Evolutionary conservation across 2,888 invertebrate species (phyloP).

Genomic region (Leptopilina drosophilae): DNA sequence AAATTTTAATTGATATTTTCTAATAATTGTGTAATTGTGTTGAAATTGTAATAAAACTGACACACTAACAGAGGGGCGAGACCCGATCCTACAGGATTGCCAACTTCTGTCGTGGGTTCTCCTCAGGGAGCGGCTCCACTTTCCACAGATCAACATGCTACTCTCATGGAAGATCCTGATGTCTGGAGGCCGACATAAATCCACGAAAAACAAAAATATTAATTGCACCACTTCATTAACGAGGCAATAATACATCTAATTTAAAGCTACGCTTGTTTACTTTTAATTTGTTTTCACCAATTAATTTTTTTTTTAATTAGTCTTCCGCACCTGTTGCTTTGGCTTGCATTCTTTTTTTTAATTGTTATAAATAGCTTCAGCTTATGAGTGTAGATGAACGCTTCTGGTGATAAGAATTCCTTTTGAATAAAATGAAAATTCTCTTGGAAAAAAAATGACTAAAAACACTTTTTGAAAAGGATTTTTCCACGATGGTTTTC

Average conservation of each 20-base stretch:
- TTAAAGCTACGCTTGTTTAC: constrained; percentile 57
- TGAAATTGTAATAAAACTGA: constrained; percentile 50
- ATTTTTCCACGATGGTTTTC: too few species aligned
- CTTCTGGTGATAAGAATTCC: too few species aligned
- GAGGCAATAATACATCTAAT: constrained; percentile 74
- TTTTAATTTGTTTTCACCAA: constrained; percentile 1
- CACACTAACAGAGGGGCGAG: constrained; percentile 85
- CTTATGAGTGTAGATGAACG: too few species aligned
- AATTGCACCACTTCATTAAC: constrained; percentile 74
- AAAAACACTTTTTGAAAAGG: too few species aligned
- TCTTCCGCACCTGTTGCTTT: background rate
- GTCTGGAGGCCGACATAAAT: constrained; percentile 95
- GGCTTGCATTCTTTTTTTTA: background rate
- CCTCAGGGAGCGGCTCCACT: constrained; percentile 81
- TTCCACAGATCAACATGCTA: constrained; percentile 85
- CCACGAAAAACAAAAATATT: constrained; percentile 64
- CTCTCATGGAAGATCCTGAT: constrained; percentile 94
- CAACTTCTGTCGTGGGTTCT: constrained; percentile 81
- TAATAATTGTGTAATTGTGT: background rate
- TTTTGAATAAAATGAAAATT: too few species aligned
- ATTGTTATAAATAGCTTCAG: too few species aligned
- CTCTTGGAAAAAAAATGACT: too few species aligned
- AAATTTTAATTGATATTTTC: background rate
- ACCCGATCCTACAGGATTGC: constrained; percentile 83
- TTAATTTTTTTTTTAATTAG: constrained; percentile 2